Conservation (phyloP, 2,113 vertebrate genomes). For the Grallaria varia region DNA sequence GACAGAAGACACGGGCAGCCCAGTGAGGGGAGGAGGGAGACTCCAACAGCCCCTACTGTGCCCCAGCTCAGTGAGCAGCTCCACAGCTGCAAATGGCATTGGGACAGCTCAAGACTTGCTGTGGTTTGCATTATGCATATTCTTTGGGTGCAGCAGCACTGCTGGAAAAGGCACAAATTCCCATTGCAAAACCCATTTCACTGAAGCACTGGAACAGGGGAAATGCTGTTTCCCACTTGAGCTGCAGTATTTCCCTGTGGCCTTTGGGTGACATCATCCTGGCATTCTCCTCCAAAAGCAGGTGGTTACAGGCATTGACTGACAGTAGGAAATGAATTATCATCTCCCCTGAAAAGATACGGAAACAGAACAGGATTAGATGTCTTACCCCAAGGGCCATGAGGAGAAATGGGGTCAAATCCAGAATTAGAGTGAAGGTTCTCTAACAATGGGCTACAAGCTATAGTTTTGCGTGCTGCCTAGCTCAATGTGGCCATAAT, state of each 20-base stretch:
- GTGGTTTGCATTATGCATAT: not conserved
- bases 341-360: not conserved
- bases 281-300: not conserved
- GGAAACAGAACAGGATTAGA: not conserved
- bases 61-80: accelerated
- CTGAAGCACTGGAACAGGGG: not conserved
- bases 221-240: not conserved
- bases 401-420: not conserved
- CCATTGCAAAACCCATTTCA: not conserved
- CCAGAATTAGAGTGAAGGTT: not conserved
- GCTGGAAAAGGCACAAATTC: not conserved
- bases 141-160: not conserved
- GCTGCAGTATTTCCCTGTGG: not conserved
- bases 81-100: not conserved
- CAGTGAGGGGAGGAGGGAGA: not conserved
- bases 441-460: not conserved
- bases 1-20: not conserved
- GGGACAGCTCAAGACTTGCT: not conserved
- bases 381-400: not conserved
- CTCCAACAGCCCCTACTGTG: not conserved
- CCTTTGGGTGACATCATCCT: not conserved
- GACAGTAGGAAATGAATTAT: not conserved
- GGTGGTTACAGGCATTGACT: not conserved
- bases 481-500: not conserved
- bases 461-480: not conserved